Conservation (phyloP, 2,888 invertebrate species). For the Kuschelorhynchus macadamiae region DNA sequence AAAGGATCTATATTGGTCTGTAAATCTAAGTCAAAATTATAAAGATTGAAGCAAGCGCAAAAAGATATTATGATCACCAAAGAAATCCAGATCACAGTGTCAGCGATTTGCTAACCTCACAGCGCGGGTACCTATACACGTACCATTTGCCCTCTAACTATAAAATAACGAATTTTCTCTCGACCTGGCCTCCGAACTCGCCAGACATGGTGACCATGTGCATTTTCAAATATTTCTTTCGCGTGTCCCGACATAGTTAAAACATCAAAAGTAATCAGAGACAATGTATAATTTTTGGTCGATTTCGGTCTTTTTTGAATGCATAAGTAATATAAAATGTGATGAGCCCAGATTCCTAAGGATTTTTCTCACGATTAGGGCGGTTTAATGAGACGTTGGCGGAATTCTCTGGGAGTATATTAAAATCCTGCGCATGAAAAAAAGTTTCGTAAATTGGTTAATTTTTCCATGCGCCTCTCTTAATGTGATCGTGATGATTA, state of each 20-base stretch:
- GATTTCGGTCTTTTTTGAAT: conserved; percentile 47
- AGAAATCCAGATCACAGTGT: too few relatives aligned
- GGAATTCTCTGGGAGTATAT: conserved; percentile 28
- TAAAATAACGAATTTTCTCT: not conserved
- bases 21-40: too few relatives aligned
- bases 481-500: too few relatives aligned
- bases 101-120: too few relatives aligned
- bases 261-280: conserved; percentile 48
- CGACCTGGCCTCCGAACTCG: conserved; percentile 11
- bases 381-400: conserved; percentile 32
- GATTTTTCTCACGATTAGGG: conserved; percentile 48
- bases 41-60: too few relatives aligned
- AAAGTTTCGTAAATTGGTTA: too few relatives aligned
- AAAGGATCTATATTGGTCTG: too few relatives aligned
- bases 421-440: conserved; percentile 13
- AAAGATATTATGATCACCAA: too few relatives aligned
- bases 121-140: too few relatives aligned
- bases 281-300: conserved; percentile 51
- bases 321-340: conserved; percentile 49
- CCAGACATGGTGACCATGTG: conserved; percentile 32
- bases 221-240: conserved; percentile 45
- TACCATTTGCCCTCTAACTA: conserved; percentile 17
- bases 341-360: conserved; percentile 26
- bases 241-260: conserved; percentile 48
- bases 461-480: too few relatives aligned